These are phyloP conservation scores for Hippocampus mohnikei DNA, from an alignment of 2,113 vertebrate species.

Conservation along the genomic window DNA sequence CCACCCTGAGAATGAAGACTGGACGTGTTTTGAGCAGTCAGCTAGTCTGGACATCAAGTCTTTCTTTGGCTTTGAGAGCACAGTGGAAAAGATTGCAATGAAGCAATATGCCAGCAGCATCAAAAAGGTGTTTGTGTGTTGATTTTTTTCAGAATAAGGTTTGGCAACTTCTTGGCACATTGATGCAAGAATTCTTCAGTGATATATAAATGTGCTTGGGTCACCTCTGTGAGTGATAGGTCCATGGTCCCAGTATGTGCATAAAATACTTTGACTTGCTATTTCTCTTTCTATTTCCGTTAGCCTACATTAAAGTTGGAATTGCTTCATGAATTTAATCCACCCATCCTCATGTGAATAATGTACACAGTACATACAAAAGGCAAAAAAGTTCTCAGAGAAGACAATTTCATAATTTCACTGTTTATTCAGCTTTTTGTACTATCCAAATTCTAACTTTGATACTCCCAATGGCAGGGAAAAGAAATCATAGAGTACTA, in stretches of 20 bases:
- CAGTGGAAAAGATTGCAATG: slow-evolving; percentile 97
- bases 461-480: slow-evolving; percentile 70
- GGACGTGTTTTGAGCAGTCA: slow-evolving; percentile 97
- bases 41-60: slow-evolving; percentile 97
- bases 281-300: neutral
- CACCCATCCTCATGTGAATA: neutral
- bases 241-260: neutral
- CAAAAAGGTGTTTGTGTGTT: slow-evolving; percentile 80
- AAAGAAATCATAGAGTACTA: slow-evolving; percentile 98
- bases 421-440: neutral
- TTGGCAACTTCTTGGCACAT: slow-evolving; percentile 27
- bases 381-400: neutral
- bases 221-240: neutral
- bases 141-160: neutral
- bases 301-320: neutral
- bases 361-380: neutral
- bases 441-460: neutral
- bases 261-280: neutral
- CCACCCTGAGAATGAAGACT: slow-evolving; percentile 95
- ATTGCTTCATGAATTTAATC: neutral
- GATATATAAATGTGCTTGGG: neutral
- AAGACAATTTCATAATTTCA: neutral
- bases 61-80: slow-evolving; percentile 98
- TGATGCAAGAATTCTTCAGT: neutral
- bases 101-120: slow-evolving; percentile 98